Evolutionary conservation across 2,797 vertebrate genomes (phyloP), one percentile per base, ranked within the genome.

Genomic region (Percopsis omiscomaycus): DNA sequence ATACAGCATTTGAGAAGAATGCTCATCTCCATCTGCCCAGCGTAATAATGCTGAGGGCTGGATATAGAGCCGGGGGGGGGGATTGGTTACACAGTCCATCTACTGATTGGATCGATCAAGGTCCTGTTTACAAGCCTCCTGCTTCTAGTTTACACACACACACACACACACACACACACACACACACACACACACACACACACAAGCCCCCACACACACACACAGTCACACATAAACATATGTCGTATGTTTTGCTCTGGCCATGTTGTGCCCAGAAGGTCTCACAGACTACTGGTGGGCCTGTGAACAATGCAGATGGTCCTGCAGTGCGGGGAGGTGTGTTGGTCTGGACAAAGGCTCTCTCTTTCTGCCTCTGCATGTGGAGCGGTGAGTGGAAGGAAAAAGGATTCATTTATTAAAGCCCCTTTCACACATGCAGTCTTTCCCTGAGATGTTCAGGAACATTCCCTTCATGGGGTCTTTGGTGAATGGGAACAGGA

Each of bases 1-100:
- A n/a, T n/a, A n/a, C n/a, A 90, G 87, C 89, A 90, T 32, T 59
- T 52, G 4, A 42, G 59, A 22, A 45, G 49, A 50, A 61, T 54
- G 22, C 22, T 22, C 22, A 22, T 22, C 22, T 22, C 22, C 49
- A 15, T 69, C 27, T 64, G 42, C 29, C 44, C 13, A n/a, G 53
- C 52, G 46, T 11, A 70, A 59, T 70, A 66, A 55, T 81, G 66
- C 37, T 62, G 59, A 59, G 3, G 14, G 37, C 48, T 62, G 1
- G 5, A 48, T 3, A 11, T 42, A 63, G 55, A 61, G 42, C 29
- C 42, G 46, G 51, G 27, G 45, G 56, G 9, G 9, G 49, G 42
- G 12, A 47, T 62, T 54, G 54, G 22, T 22, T 37, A 44, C 44
- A 56, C 13, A 56, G 61, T 49, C 37, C 56, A 64, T 77, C 61